Percentiles rank a stretch among this genome's conserved stretches.
Conservation (phyloP, 1,140 invertebrate species). For the Leucophenga varia region DNA sequence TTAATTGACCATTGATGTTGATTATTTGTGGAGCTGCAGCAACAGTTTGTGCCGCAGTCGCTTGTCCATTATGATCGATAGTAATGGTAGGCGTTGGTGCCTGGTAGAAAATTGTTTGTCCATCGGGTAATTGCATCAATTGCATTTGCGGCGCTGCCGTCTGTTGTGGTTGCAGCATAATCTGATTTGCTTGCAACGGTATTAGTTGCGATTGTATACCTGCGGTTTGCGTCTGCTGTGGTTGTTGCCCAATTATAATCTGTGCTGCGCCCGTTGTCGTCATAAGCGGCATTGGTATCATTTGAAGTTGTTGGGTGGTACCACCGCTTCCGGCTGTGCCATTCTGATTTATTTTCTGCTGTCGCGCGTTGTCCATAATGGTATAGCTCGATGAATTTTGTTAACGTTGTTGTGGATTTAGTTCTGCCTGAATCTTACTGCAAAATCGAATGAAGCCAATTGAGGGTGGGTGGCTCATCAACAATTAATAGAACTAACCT, state of each 20-base stretch:
- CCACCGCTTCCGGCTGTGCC: constrained; percentile 19
- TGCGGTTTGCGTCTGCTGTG: constrained; percentile 21
- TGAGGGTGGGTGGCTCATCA: constrained; percentile 46
- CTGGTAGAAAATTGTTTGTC: constrained; percentile 91
- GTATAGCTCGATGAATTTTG: constrained; percentile 17
- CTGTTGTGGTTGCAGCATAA: constrained; percentile 49
- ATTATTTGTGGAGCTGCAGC: constrained; percentile 67
- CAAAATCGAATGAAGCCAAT: constrained; percentile 55
- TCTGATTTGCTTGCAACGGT: constrained; percentile 44
- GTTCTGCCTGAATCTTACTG: too few species aligned
- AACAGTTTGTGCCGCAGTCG: constrained; percentile 16
- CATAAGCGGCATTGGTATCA: constrained; percentile 47
- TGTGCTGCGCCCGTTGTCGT: constrained; percentile 34
- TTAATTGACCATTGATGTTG: constrained; percentile 73
- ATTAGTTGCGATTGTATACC: constrained; percentile 34
- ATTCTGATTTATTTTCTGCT: constrained; percentile 28
- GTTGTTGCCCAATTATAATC: constrained; percentile 47
- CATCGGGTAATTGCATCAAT: constrained; percentile 87
- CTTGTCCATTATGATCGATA: constrained; percentile 30
- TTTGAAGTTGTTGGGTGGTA: constrained; percentile 27
- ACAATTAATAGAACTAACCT: constrained; percentile 37
- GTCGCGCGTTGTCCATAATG: constrained; percentile 38
- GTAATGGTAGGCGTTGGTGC: constrained; percentile 57
- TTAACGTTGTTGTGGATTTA: constrained; percentile 18
- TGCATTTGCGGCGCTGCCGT: constrained; percentile 68